phyloP scores from a whole-genome alignment of 2,113 vertebrate genomes.

The Nerophis ophidion region DNA sequence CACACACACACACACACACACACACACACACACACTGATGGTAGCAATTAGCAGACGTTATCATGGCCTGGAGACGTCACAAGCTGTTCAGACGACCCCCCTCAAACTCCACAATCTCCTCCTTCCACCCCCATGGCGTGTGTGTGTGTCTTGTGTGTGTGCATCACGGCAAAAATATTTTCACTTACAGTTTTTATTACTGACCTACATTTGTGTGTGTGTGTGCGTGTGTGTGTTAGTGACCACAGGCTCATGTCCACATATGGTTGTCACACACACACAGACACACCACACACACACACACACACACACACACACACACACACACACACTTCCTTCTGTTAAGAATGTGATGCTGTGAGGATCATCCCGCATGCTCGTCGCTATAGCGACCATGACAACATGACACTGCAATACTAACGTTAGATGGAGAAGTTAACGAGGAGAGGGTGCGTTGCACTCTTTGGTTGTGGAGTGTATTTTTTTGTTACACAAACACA shows the following conservation, averaged over 20 bases:
- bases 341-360: no score
- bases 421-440: no score
- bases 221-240: neutral
- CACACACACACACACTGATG: constrained; percentile 36
- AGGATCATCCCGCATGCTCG: no score
- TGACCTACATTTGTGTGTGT: constrained; percentile 52
- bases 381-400: no score
- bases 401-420: no score
- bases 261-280: constrained; percentile 19
- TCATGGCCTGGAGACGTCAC: constrained; percentile 66
- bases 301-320: no score
- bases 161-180: constrained; percentile 57
- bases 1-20: no score
- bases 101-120: constrained; percentile 8
- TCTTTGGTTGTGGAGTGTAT: no score
- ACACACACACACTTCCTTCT: no score
- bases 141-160: constrained; percentile 10
- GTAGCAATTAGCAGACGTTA: constrained; percentile 63
- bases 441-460: no score
- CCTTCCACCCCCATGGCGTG: constrained; percentile 16
- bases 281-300: no score
- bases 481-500: constrained; percentile 5
- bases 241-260: constrained; percentile 45
- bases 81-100: constrained; percentile 46
- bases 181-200: constrained; percentile 53